Evolutionary conservation across 2,888 invertebrate genomes (phyloP), one percentile per base, ranked within the genome.

Genomic region (Zygothrica quintamaculata): DNA sequence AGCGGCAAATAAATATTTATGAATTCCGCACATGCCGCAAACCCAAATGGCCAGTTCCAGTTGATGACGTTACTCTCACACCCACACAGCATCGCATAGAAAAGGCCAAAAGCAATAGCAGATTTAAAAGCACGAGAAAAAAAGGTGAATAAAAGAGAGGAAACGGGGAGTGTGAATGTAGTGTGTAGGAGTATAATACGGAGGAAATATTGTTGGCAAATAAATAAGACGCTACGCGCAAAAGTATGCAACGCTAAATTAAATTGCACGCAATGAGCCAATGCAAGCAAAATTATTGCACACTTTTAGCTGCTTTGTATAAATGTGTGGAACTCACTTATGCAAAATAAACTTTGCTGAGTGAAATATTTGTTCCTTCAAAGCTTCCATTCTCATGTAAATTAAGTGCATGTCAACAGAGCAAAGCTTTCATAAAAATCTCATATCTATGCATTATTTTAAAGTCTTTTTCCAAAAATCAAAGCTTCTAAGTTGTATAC

Each of bases 1-100:
- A 68, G 73, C 58, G 61, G 51, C 40, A 68, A 72, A 80, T 79
- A 81, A 84, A 81, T 78, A 81, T 80, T 80, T 84, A 81, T 74
- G 74, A 71, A 71, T 71, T 52, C 75, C 74, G 76, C 81, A 78
- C 76, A 77, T 84, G 65, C 74, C 71, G 18, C 18, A 22, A 57
- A 58, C 60, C 55, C 60, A 73, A 76, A 70, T 73, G 50, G 73
- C 66, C 73, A 69, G 60, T 62, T 65, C 58, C 66, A 70, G 39
- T 68, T 78, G 78, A 76, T 80, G 80, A 78, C 80, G 80, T 76
- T 76, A 74, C 58, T 44, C 29, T 36, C 29, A 25, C 43, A 26
- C 34, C 26, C 34, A 9, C 65, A 39, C 64, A 55, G 33, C 9
- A 56, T 7, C 46, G 13, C 34, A 51, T 15, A 36, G 29, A 50